Base-by-base conservation (phyloP, 2,888 invertebrate genomes). In the Erannis defoliaria region DNA sequence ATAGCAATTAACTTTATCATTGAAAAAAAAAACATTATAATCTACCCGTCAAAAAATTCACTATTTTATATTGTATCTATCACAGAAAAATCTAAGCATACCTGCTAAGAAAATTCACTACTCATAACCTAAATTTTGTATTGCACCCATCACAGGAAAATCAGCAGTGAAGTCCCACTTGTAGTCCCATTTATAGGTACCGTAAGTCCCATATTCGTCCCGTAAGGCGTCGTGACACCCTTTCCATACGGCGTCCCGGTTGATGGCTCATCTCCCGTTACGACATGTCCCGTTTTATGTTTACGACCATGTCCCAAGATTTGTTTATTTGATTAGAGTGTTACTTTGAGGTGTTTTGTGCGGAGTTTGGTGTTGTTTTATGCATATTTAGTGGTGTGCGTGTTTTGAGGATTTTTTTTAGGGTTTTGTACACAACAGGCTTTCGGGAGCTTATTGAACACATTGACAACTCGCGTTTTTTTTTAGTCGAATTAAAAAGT, bases 211-310 rank as follows among this genome's bases (percentile, higher is more conserved):
- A 19, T 40, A 40, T 46, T 29, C 50, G 42, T 18, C 43, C 51
- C 37, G 38, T 18, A 26, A 23, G 10, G 10, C 12, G 14, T 26
- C 40, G 35, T 33, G 5, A 19, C 37, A 35, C 50, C 29, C 43
- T 21, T 16, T 18, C 51, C 57, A 51, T 51, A 58, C 57, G 57
- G 29, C 45, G 51, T 46, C 51, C 53, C 59, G 26, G 60, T 62
- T 62, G 62, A 62, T 62, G 56, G 62, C 62, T 56, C 62, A 62
- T 62, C 62, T 56, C 53, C 35, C 51, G 56, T 62, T 56, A 62
- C 62, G 62, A 56, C 51, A 51, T 56, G 61, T 53, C 56, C 62
- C 62, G 62, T 46, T 62, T 33, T 56, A 62, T 53, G 61, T 56
- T 55, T 61, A 61, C 46, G 55, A 53, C 40, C 62, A 42, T 62